These are phyloP conservation scores for Netelia fuscicornis DNA, from an alignment of 2,888 invertebrate species.

Conservation along the genomic window DNA sequence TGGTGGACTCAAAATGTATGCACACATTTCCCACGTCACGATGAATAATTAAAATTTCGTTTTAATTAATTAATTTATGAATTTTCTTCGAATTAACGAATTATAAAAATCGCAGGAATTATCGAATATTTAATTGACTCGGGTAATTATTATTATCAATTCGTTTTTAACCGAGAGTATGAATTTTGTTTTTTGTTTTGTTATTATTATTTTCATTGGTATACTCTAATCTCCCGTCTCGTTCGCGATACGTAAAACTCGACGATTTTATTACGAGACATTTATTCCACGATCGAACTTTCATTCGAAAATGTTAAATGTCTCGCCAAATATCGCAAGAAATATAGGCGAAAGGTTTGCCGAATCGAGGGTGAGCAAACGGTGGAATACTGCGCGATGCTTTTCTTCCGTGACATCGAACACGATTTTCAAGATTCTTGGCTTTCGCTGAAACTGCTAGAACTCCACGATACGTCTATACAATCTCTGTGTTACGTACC, in stretches of 20 bases:
- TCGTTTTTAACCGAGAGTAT: not conserved
- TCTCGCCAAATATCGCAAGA: conserved; percentile 49
- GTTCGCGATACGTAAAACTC: not conserved
- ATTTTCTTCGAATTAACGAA: not conserved
- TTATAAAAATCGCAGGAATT: too few species aligned
- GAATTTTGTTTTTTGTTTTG: not conserved
- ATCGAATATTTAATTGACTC: too few species aligned
- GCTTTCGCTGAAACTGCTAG: not conserved
- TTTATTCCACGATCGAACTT: conserved; percentile 40
- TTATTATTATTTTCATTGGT: not conserved
- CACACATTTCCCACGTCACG: conserved; percentile 44
- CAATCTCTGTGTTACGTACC: not conserved
- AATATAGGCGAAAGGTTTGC: conserved; percentile 28
- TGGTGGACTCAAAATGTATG: conserved; percentile 23
- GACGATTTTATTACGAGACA: not conserved
- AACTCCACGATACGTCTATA: not conserved
- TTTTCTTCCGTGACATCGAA: conserved; percentile 62
- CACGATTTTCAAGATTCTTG: conserved; percentile 48
- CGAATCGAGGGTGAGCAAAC: not conserved
- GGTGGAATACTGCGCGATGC: conserved; percentile 29
- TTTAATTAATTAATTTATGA: not conserved
- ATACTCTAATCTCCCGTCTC: not conserved
- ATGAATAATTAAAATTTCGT: too few species aligned
- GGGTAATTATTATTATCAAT: too few species aligned
- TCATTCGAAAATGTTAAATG: conserved; percentile 53